Evolutionary conservation across 2,888 invertebrate genomes (phyloP), one percentile per base, ranked within the genome.

Genomic region (Drosophila longiperda): DNA sequence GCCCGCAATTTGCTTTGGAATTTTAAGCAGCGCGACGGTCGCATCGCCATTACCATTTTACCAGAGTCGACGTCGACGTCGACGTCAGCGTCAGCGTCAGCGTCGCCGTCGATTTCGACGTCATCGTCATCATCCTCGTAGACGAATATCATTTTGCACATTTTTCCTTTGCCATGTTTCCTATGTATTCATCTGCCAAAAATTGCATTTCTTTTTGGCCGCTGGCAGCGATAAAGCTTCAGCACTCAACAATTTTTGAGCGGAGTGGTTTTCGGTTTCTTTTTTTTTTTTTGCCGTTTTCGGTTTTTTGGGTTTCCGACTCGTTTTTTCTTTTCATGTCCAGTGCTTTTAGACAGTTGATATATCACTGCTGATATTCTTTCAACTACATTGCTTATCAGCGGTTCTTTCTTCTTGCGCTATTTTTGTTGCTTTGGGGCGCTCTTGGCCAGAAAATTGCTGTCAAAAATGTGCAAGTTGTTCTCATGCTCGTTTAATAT

Each of bases 1-100:
- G 90, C 81, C 80, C 77, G 83, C 83, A 85, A 90, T 90, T 91
- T 90, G 83, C 84, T 80, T 81, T 78, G 91, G 91, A 90, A 91
- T 91, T 91, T 90, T 91, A 90, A 91, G 91, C 83, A 91, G 88
- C 76, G 68, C 67, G 68, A 68, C 79, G 66, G 77, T 85, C 82
- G 74, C 82, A 68, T 82, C 82, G 66, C 68, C 77, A 73, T 76
- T 74, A 65, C 83, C 76, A 80, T 75, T 72, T 76, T 60, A 59
- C 36, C 63, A 53, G 33, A 67, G 57, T 60, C 59, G 66, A 55
- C 65, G 23, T 68, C 61, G 20, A 8, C 65, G 17, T 32, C 62
- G 38, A 32, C 59, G 20, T 48, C 49, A 33, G 45, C 52, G 49
- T 42, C 67, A 15, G 64, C 63, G 36, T 3, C 60, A 23, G 29